Conservation (phyloP, 2,797 vertebrate genomes). For the Mareca strepera region DNA sequence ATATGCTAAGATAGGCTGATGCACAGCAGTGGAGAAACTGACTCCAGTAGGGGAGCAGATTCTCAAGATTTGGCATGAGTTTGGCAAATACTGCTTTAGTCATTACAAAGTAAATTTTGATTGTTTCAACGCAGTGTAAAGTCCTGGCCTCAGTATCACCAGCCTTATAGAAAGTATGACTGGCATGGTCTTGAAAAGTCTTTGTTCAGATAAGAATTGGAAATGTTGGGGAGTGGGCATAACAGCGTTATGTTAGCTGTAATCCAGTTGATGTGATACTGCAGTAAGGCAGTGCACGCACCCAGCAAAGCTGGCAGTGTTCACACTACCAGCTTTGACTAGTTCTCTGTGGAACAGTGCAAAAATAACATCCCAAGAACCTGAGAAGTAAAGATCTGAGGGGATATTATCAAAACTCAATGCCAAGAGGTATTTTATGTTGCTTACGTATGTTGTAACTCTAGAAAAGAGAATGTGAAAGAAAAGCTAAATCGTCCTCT, state of each 20-base stretch:
- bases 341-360: neutral
- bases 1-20: neutral
- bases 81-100: neutral
- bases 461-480: neutral
- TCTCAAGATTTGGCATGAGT: neutral
- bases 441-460: neutral
- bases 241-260: constrained; percentile 47
- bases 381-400: neutral
- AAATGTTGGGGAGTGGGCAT: constrained; percentile 27
- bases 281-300: constrained; percentile 41
- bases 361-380: neutral
- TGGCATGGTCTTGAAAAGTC: neutral
- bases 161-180: neutral
- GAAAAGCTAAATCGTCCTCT: neutral
- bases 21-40: neutral
- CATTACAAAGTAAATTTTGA: neutral
- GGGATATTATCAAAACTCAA: neutral
- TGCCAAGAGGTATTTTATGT: neutral
- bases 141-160: neutral
- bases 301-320: constrained; percentile 51
- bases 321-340: constrained; percentile 1
- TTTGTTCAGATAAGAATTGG: neutral
- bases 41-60: neutral
- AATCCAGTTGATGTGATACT: constrained; percentile 46
- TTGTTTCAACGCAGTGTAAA: neutral